Evolutionary conservation across 2,113 vertebrate genomes (phyloP).

Genomic region (Opisthocomus hoazin): DNA sequence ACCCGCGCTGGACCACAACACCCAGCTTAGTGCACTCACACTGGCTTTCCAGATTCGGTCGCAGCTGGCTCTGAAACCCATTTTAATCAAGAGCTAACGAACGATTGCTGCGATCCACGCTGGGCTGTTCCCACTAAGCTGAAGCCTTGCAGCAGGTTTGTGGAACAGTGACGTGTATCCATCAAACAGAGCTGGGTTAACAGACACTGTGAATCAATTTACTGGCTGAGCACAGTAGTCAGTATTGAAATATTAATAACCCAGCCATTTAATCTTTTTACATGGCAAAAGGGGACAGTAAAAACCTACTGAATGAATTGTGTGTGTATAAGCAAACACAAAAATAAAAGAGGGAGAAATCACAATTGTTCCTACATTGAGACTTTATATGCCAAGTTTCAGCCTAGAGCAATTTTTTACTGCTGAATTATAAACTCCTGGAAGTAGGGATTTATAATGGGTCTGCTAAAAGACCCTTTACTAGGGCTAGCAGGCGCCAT

Average conservation of each 20-base stretch:
- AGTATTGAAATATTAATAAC: constrained; percentile 26
- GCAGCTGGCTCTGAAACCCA: background rate
- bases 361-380: background rate
- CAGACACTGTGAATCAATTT: background rate
- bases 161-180: background rate
- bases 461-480: constrained; percentile 34
- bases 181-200: background rate
- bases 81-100: background rate
- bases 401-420: constrained; percentile 50
- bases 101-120: fast-evolving
- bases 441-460: constrained; percentile 18
- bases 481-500: constrained; percentile 33
- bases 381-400: constrained; percentile 12
- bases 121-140: background rate
- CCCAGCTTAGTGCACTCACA: too few relatives aligned
- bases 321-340: background rate
- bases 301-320: background rate
- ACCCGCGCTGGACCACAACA: background rate
- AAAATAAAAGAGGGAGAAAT: background rate
- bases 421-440: constrained; percentile 46
- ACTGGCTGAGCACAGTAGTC: constrained; percentile 10
- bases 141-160: background rate
- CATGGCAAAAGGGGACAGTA: constrained; percentile 14
- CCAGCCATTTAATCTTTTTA: constrained; percentile 38
- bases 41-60: fast-evolving